Evolutionary conservation across 2,888 invertebrate species (phyloP), one percentile per base, ranked within the genome.

Genomic region (Spilosoma lubricipeda): DNA sequence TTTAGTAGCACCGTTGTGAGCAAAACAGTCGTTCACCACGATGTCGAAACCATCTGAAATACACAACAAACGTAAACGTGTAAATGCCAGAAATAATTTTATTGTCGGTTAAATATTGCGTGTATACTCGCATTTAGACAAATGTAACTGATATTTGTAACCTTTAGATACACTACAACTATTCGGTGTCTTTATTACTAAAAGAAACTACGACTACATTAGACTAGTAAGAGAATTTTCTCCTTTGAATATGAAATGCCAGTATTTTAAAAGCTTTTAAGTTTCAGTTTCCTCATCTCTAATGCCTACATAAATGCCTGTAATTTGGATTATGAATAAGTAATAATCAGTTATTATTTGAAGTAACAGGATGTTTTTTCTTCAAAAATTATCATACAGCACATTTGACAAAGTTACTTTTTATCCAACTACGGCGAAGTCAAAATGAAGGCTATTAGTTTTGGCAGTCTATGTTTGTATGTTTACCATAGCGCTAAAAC

Each of bases 1-100:
- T 91, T 99, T 99, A 73, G 98, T 98, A 18, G 98, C 99, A 67
- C 99, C 99, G 93, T 99, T 99, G 91, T 99, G 99, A 0, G 99
- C 99, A 90, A 97, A 98, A 90, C 99, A 99, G 91, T 99, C 99
- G 90, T 98, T 99, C 39, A 99, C 99, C 52, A 99, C 98, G 85
- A 99, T 98, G 91, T 99, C 99, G 89, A 99, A 99, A 71, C 99
- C 99, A 93, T 99, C 98, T 99, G 94, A 73, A 90, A 88, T 52
- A 27, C 59, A 67, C 8, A 30, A n/a, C n/a, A 68, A 20, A 33
- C 23, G 30, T 67, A 27, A 45, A 45, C 8, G 15, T 30, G 48
- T 15, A 39, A 11, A 36, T 11, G 27, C 30, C 27, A 63, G 30
- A 63, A 63, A 30, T 18, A 18, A 30, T 56, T 56, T 56, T 56